Conservation (phyloP, 1,140 invertebrate genomes). For the Ylistrum balloti region DNA sequence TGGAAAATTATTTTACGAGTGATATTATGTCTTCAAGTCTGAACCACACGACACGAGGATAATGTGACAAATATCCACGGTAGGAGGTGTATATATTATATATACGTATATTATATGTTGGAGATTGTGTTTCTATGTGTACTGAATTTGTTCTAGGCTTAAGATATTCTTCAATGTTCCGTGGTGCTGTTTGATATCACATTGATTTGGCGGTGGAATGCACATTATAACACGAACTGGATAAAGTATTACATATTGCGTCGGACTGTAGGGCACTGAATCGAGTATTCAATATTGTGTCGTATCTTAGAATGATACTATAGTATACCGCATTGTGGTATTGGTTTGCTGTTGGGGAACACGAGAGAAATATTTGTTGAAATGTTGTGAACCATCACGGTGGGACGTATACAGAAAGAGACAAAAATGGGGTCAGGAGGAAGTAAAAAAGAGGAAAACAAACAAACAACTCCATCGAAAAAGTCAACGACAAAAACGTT, state of each 20-base stretch:
- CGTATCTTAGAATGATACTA: not conserved
- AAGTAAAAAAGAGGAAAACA: constrained; percentile 43
- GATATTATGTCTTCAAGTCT: not conserved
- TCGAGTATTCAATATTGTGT: not conserved
- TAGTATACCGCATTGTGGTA: not conserved
- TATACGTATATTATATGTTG: not conserved
- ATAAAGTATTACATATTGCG: too few species aligned
- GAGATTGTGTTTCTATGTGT: not conserved
- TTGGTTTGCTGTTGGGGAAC: not conserved
- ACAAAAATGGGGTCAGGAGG: constrained; percentile 44
- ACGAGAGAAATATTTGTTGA: not conserved
- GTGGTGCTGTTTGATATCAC: not conserved
- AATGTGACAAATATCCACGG: not conserved
- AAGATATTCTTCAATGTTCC: not conserved
- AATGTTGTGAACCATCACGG: not conserved
- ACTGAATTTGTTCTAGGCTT: not conserved
- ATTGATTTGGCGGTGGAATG: not conserved
- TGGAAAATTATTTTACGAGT: not conserved
- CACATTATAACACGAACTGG: not conserved
- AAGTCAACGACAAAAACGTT: not conserved
- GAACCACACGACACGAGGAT: not conserved
- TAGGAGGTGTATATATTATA: not conserved
- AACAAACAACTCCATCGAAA: not conserved
- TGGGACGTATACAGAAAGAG: not conserved
- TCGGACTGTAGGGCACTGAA: too few species aligned